A percentile compares a stretch with the other conserved stretches of the same genome.
Conservation (phyloP, 92 coral and sea anemone species). For the Porites cylindrica region DNA sequence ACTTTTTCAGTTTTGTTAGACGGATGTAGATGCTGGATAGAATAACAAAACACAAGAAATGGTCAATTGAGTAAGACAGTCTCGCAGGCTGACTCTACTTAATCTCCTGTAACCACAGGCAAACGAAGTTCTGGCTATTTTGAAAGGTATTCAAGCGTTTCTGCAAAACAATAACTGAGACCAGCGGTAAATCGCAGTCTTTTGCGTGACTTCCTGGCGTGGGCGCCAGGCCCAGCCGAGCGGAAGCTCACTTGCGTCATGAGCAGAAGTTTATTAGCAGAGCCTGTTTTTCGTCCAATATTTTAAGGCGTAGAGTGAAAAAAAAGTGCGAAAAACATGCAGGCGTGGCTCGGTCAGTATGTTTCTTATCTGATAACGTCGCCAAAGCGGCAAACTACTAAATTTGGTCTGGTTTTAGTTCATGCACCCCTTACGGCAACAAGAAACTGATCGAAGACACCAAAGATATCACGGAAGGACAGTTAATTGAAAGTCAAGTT, state of each 20-base stretch:
- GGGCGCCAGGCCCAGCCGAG: slow-evolving; percentile 48
- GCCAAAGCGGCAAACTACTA: neutral
- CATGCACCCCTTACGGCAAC: neutral
- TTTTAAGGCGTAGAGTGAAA: neutral
- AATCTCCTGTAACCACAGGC: neutral
- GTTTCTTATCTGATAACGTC: neutral
- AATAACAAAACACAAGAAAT: neutral
- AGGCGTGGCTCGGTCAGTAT: neutral
- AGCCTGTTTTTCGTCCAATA: neutral
- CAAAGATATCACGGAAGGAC: no score
- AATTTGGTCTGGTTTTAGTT: neutral
- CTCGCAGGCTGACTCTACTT: neutral
- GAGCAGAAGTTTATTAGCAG: neutral
- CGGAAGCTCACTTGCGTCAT: slow-evolving; percentile 32
- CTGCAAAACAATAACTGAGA: neutral
- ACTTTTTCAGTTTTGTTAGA: slow-evolving; percentile 76
- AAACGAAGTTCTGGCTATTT: neutral
- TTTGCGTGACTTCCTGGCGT: slow-evolving; percentile 13
- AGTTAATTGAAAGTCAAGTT: no score
- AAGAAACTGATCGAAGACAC: no score
- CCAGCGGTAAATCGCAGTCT: slow-evolving; percentile 31
- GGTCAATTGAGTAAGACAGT: neutral
- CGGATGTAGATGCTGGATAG: slow-evolving; percentile 37
- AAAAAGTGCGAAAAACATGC: neutral
- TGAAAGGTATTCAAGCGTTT: neutral